Conservation (phyloP, 2,113 vertebrate genomes). For the Pluvianellus socialis region DNA sequence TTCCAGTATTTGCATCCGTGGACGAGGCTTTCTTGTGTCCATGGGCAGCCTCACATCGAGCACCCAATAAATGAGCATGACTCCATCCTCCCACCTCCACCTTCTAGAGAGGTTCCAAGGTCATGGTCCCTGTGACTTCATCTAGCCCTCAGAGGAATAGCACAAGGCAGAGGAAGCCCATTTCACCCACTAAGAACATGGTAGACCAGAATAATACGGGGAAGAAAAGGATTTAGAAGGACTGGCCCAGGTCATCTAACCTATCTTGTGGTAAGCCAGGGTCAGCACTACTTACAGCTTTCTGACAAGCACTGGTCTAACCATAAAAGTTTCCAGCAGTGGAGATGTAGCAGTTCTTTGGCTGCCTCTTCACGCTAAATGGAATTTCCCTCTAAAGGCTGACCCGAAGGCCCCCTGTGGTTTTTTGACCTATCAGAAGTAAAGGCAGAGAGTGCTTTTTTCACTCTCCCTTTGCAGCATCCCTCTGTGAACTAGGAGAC, state of each 20-base stretch:
- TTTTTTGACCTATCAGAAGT: not conserved
- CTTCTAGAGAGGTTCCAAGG: not conserved
- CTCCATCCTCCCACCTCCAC: not conserved
- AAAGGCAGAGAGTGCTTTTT: not conserved
- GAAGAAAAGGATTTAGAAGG: not conserved
- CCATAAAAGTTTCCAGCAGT: not conserved
- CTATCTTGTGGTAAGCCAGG: not conserved
- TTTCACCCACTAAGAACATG: not conserved
- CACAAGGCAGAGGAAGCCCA: not conserved
- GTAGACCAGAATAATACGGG: rapidly evolving
- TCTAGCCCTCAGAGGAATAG: not conserved
- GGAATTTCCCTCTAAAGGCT: not conserved
- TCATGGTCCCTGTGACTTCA: not conserved
- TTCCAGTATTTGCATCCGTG: not conserved
- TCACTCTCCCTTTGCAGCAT: not conserved
- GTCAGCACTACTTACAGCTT: not conserved
- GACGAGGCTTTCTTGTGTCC: not conserved
- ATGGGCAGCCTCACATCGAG: not conserved
- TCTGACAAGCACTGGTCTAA: not conserved
- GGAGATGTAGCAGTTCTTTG: not conserved
- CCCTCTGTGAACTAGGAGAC: not conserved
- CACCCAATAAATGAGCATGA: not conserved
- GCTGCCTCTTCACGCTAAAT: not conserved
- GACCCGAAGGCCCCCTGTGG: not conserved
- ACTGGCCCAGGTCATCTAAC: not conserved